A percentile compares a stretch with the other conserved stretches of the same genome.
Evolutionary conservation across 2,797 vertebrate genomes (phyloP).

Genomic region (Apodemus agrarius): DNA sequence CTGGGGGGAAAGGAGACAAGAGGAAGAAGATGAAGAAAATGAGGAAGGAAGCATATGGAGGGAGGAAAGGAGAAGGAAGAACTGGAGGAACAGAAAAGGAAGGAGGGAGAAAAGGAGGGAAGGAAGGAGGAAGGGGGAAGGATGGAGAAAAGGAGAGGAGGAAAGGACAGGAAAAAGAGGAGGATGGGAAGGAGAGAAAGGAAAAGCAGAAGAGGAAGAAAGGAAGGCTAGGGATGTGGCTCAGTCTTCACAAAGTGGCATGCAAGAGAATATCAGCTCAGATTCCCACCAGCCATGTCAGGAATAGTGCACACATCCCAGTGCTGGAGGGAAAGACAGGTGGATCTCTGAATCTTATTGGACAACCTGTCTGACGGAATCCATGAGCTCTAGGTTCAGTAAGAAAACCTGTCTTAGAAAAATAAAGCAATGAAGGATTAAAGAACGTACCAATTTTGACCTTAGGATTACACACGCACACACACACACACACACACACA

Average conservation of each 20-base stretch:
- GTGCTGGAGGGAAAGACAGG: not conserved
- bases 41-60: not conserved
- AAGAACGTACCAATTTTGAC: not conserved
- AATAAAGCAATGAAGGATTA: not conserved
- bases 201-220: not conserved
- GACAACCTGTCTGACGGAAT: not conserved
- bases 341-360: not conserved
- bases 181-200: not conserved
- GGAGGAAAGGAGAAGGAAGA: too few relatives aligned
- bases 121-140: not conserved
- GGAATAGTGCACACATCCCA: too few relatives aligned
- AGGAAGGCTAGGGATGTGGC: not conserved
- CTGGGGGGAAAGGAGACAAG: rapidly evolving
- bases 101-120: not conserved
- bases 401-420: not conserved
- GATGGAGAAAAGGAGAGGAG: not conserved
- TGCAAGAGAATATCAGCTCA: not conserved
- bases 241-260: not conserved
- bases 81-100: not conserved
- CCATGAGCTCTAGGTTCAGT: not conserved
- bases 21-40: not conserved
- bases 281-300: not conserved
- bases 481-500: not conserved
- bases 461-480: not conserved
- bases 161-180: not conserved